A percentile compares a stretch with the other conserved stretches of the same genome.
Conservation (phyloP, 2,888 invertebrate genomes). For the Bellardia bayeri region DNA sequence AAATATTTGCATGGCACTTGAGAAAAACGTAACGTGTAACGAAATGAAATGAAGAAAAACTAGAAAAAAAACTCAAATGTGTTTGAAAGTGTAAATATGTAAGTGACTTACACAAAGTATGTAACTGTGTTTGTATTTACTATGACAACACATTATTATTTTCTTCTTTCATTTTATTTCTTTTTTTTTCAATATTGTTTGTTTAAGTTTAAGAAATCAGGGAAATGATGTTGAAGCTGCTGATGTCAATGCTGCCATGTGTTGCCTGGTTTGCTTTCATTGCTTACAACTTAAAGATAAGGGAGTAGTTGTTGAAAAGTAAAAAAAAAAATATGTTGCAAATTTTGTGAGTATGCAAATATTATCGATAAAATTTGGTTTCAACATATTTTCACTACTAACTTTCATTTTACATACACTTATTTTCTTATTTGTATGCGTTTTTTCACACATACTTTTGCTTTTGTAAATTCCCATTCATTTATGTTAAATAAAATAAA, state of each 20-base stretch:
- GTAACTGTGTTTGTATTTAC: slow-evolving; percentile 65
- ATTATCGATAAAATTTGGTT: slow-evolving; percentile 61
- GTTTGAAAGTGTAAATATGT: slow-evolving; percentile 46
- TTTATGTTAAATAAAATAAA: not conserved
- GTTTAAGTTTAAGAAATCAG: slow-evolving; percentile 56
- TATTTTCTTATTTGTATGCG: slow-evolving; percentile 7
- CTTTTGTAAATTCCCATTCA: not conserved
- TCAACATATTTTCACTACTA: slow-evolving; percentile 41
- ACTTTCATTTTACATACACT: slow-evolving; percentile 43
- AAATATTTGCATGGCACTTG: slow-evolving; percentile 72
- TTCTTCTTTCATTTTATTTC: not conserved
- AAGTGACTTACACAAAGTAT: slow-evolving; percentile 13
- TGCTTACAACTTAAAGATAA: not conserved
- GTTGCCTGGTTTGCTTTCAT: slow-evolving; percentile 13
- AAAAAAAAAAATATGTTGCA: slow-evolving; percentile 39
- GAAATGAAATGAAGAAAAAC: not conserved
- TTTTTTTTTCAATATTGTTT: slow-evolving; percentile 44
- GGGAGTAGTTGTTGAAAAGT: not conserved
- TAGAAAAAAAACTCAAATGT: slow-evolving; percentile 24
- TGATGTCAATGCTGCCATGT: slow-evolving; percentile 42
- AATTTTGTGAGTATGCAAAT: slow-evolving; percentile 70
- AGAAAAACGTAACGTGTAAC: slow-evolving; percentile 14
- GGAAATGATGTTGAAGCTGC: slow-evolving; percentile 52
- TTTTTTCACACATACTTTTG: slow-evolving; percentile 7
- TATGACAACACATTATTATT: slow-evolving; percentile 71